Percentiles rank a stretch among this genome's conserved stretches.
Conservation (phyloP, 2,888 invertebrate species). For the Candidula unifasciata region DNA sequence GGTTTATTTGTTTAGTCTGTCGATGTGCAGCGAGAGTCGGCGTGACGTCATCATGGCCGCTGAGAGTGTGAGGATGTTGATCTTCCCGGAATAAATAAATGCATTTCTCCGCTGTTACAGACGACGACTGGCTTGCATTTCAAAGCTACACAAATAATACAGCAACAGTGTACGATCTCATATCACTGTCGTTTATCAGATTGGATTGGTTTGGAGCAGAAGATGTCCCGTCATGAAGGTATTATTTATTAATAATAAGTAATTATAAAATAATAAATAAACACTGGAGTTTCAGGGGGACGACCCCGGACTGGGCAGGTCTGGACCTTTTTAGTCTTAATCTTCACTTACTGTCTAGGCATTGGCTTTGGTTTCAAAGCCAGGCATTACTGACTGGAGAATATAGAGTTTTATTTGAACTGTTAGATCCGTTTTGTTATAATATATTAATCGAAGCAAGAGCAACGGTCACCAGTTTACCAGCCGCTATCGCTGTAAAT, state of each 20-base stretch:
- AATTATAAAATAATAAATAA: too few relatives aligned
- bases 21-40: constrained; percentile 64
- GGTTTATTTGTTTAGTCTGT: background rate
- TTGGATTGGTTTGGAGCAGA: constrained; percentile 55
- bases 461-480: too few relatives aligned
- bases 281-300: too few relatives aligned
- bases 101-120: constrained; percentile 34
- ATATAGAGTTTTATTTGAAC: too few relatives aligned
- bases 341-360: too few relatives aligned
- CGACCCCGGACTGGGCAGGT: too few relatives aligned
- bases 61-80: constrained; percentile 58
- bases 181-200: constrained; percentile 33
- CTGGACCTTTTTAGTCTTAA: too few relatives aligned
- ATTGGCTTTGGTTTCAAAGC: too few relatives aligned
- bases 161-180: constrained; percentile 30
- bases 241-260: constrained; percentile 56
- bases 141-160: constrained; percentile 29
- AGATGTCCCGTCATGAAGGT: constrained; percentile 94
- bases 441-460: too few relatives aligned
- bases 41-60: constrained; percentile 75
- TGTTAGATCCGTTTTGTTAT: too few relatives aligned
- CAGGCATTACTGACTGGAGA: too few relatives aligned
- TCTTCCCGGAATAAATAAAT: constrained; percentile 45
- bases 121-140: constrained; percentile 21
- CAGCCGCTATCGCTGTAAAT: too few relatives aligned